Base-by-base conservation (phyloP, 2,888 invertebrate genomes). In the Parasteatoda lunata region DNA sequence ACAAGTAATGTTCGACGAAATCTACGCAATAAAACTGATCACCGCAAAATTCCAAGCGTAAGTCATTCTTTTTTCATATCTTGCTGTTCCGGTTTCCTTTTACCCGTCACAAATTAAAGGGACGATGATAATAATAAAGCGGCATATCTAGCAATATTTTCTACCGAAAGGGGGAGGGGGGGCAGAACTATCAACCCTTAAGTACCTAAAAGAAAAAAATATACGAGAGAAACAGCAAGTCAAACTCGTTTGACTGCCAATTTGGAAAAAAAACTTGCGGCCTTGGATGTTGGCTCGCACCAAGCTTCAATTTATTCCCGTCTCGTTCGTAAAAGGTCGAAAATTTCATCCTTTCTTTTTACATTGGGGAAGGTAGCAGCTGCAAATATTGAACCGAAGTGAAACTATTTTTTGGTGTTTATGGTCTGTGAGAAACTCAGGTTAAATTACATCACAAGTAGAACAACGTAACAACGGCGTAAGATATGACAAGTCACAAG, bases 221-320 rank as follows among this genome's bases (percentile, higher is more conserved):
- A 68, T 30, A 6, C 45, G 54, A n/a, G 45, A 5, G 30, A 51
- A 52, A 45, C n/a, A 77, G 54, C 77, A 54, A 52, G 77, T 77
- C 77, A 69, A 77, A 77, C 77, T 52, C 68, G 77, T 77, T 77
- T 77, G 77, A 69, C 69, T 49, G 51, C 77, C 77, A 52, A 52
- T 77, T 68, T 69, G 52, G 45, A 51, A n/a, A 47, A 54, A n/a
- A n/a, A 47, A 54, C 45, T 7, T 9, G 30, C 15, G 52, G 11
- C 69, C 69, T 54, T 69, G 54, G 54, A 45, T n/a, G 47, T 59
- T 59, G 68, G 9, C 68, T 30, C n/a, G 59, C 59, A 13, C 59
- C 11, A 59, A 59, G n/a, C 11, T 9, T 30, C n/a, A 59, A 59
- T 59, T 59, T 59, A 59, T 59, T 59, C 59, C 11, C 9, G n/a